A percentile compares a stretch with the other conserved stretches of the same genome.
phyloP scores from a whole-genome alignment of 2,797 vertebrate species.

The Sebastes kiyomatsui region DNA sequence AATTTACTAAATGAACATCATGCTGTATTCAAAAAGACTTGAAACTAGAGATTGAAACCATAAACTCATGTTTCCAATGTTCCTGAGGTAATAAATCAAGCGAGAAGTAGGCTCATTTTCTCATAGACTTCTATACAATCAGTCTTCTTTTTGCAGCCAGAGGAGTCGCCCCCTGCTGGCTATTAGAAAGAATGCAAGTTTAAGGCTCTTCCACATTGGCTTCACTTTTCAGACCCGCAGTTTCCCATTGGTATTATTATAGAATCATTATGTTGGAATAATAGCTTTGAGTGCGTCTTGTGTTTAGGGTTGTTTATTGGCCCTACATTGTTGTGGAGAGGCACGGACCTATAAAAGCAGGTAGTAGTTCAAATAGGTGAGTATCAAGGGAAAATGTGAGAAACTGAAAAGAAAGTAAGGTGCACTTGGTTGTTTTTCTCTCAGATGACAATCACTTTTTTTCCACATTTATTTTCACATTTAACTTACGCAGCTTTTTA shows the following conservation, averaged over 20 bases:
- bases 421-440: not conserved
- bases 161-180: not conserved
- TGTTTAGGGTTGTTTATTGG: constrained; percentile 1
- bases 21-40: too few relatives aligned
- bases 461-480: constrained; percentile 11
- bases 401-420: not conserved
- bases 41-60: not conserved
- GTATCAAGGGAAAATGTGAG: not conserved
- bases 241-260: not conserved
- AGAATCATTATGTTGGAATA: not conserved
- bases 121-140: not conserved
- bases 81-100: accelerated
- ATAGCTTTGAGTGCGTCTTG: constrained; percentile 7
- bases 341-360: not conserved
- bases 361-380: not conserved
- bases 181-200: too few relatives aligned
- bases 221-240: not conserved
- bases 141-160: not conserved
- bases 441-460: not conserved
- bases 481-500: constrained; percentile 2
- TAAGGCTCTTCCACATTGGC: not conserved
- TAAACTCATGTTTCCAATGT: not conserved
- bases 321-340: not conserved
- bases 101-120: not conserved
- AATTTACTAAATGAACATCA: too few relatives aligned